These are phyloP conservation scores for Odontamblyopus rebecca DNA, from an alignment of 2,797 vertebrate genomes.

Conservation along the genomic window DNA sequence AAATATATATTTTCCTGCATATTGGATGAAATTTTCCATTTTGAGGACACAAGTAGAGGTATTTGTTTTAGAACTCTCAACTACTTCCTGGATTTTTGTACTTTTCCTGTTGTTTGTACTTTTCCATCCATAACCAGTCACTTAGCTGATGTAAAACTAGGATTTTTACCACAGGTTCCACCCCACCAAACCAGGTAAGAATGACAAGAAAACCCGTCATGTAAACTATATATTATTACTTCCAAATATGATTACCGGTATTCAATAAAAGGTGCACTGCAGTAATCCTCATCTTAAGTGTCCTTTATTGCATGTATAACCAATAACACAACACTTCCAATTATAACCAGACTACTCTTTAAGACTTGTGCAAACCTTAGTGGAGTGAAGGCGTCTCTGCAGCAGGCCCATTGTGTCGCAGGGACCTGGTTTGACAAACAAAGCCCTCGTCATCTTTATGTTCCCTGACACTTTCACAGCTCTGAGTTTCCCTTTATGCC, in stretches of 20 bases:
- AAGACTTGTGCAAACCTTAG: background rate
- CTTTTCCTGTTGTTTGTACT: too few species aligned
- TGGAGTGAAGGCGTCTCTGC: background rate
- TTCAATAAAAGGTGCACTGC: background rate
- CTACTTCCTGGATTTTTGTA: too few species aligned
- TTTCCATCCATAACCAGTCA: too few species aligned
- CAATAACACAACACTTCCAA: background rate
- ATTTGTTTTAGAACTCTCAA: too few species aligned
- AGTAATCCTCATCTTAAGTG: background rate
- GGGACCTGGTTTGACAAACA: slow-evolving; percentile 30
- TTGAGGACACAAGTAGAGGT: too few species aligned
- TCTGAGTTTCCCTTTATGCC: slow-evolving; percentile 28
- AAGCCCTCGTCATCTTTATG: slow-evolving; percentile 30
- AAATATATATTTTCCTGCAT: too few species aligned
- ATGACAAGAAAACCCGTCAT: too few species aligned
- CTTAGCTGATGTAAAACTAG: too few species aligned
- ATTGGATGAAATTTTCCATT: too few species aligned
- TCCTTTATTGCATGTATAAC: background rate
- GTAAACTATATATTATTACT: background rate
- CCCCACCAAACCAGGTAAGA: too few species aligned
- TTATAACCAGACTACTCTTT: background rate
- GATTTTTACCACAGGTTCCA: too few species aligned
- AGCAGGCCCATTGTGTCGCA: slow-evolving; percentile 5
- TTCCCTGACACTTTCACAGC: slow-evolving; percentile 47
- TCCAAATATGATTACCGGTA: background rate